Evolutionary conservation across 1,140 invertebrate species (phyloP), one percentile per base, ranked within the genome.

Genomic region (Caligus rogercresseyi): DNA sequence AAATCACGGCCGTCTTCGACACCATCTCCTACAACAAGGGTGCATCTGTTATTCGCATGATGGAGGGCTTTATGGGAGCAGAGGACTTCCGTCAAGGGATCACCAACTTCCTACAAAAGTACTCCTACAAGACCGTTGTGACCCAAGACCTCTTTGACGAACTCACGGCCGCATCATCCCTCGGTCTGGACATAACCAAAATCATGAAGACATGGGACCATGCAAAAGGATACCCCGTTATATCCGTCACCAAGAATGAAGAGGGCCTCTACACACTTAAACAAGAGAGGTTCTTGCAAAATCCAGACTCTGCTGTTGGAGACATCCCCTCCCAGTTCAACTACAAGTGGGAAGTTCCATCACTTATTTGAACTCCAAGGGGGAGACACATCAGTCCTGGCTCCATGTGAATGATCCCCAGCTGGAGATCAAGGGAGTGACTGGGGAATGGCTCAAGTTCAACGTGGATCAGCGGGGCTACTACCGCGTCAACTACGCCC

Each of bases 21-120:
- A 77, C 78, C 1, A 89, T 93, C 25, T 86, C 86, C 0, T 94
- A 94, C 69, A 77, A 75, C 1, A 94, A 94, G 62, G 90, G 90
- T 23, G 83, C 86, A 0, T 83, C 87, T 21, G 74, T 96, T 18
- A 78, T 96, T 51, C 77, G 89, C 60, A 96, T 96, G 91, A 75
- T 95, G 68, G 83, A 91, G 71, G 77, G 83, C 65, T 86, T 92
- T 68, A 78, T 93, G 25, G 83, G 83, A 3, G 74, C 81, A 23
- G 76, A 82, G 13, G 80, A 79, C 14, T 93, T 96, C 71, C 78
- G 78, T 64, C 72, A 71, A 26, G 87, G 81, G 0, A 79, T 93
- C 1, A 78, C 78, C 0, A 78, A 77, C 21, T 91, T 89, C 70
- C 74, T 94, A 26, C 79, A 81, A 1, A 80, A 79, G 21, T 81